These are phyloP conservation scores for Conus betulinus DNA, from an alignment of 1,140 invertebrate genomes.

Conservation along the genomic window DNA sequence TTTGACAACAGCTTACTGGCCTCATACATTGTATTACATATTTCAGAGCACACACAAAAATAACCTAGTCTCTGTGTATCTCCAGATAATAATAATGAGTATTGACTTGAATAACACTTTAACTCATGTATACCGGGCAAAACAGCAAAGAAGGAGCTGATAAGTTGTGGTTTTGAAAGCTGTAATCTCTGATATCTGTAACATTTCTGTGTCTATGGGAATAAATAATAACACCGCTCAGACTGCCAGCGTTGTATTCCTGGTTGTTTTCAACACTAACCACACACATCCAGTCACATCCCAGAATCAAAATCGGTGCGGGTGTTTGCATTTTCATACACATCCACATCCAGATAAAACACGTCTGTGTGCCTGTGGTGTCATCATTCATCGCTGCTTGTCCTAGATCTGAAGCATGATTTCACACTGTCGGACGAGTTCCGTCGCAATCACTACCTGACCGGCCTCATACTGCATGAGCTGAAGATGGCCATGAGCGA, in stretches of 20 bases:
- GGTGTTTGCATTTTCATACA: too few species aligned
- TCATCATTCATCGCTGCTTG: background rate
- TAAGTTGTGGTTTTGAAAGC: background rate
- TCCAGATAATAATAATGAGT: background rate
- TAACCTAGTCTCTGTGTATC: background rate
- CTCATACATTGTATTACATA: too few species aligned
- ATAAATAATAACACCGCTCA: background rate
- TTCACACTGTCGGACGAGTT: conserved; percentile 86
- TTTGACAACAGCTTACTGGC: too few species aligned
- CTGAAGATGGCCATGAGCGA: conserved; percentile 89
- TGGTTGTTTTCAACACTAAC: too few species aligned
- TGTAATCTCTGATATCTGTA: background rate
- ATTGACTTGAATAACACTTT: background rate
- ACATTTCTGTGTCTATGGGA: background rate
- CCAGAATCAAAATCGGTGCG: too few species aligned
- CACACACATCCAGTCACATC: too few species aligned
- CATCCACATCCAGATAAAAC: too few species aligned
- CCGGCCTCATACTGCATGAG: conserved; percentile 85
- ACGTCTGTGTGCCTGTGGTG: background rate
- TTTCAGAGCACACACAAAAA: background rate
- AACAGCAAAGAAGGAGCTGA: background rate
- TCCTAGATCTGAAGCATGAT: conserved; percentile 77
- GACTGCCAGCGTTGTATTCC: background rate
- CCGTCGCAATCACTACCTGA: conserved; percentile 91
- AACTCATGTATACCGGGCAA: background rate